These are phyloP conservation scores for Sphyrna mokarran DNA, from an alignment of 2,113 vertebrate species.

Conservation along the genomic window DNA sequence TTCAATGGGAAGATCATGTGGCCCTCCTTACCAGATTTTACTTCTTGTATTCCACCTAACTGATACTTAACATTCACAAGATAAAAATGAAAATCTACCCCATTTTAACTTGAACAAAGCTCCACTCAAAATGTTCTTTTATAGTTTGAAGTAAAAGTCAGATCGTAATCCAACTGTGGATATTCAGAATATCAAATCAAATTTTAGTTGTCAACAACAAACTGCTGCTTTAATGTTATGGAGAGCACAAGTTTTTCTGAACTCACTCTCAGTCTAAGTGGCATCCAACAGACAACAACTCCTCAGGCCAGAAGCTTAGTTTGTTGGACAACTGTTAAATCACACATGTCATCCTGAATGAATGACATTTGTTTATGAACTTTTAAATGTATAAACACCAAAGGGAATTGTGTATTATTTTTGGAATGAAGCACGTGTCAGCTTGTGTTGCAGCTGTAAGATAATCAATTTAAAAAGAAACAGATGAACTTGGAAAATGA, in stretches of 20 bases:
- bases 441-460: constrained; percentile 9
- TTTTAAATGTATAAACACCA: constrained; percentile 24
- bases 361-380: background rate
- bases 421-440: constrained; percentile 8
- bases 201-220: background rate
- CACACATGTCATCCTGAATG: background rate
- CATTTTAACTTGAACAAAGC: background rate
- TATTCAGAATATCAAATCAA: background rate
- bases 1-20: background rate
- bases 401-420: constrained; percentile 31
- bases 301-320: background rate
- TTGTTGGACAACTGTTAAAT: constrained; percentile 21
- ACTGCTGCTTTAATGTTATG: background rate
- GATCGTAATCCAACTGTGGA: background rate
- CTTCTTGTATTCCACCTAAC: background rate
- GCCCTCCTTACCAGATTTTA: background rate
- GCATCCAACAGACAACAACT: background rate
- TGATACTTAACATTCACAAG: background rate
- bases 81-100: background rate
- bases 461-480: constrained; percentile 17
- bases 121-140: background rate
- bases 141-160: background rate
- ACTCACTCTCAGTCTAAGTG: background rate
- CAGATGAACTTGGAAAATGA: background rate
- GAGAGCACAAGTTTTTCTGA: background rate